Percentiles rank a stretch among this genome's conserved stretches.
Evolutionary conservation across 92 coral and sea anemone genomes (phyloP).

Genomic region (Bergia sp.): DNA sequence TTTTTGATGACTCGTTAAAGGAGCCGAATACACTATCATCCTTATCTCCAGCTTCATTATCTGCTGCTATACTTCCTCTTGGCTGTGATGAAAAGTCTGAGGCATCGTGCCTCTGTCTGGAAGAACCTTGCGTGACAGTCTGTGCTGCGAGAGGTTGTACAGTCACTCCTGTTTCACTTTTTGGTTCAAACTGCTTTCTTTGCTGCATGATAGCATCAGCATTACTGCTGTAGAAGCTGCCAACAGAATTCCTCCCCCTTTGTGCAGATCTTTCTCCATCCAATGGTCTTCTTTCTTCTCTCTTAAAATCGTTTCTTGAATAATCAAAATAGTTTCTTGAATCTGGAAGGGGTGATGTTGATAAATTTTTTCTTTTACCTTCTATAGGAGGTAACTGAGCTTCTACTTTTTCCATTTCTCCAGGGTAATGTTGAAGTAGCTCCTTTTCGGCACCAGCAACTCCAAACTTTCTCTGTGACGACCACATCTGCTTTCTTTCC

Average conservation of each 20-base stretch:
- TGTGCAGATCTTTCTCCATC: neutral
- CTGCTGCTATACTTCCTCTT: neutral
- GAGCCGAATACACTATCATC: neutral
- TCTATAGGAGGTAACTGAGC: neutral
- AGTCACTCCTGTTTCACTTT: constrained; percentile 13
- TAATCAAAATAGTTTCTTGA: neutral
- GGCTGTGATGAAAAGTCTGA: neutral
- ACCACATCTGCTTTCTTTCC: constrained; percentile 2
- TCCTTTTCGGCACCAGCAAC: neutral
- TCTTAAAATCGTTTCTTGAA: neutral
- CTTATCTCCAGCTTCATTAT: neutral
- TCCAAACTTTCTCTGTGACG: constrained; percentile 25
- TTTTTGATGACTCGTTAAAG: neutral
- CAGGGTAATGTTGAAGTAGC: neutral
- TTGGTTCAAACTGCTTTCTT: neutral
- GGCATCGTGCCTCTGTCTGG: neutral
- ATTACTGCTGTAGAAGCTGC: neutral
- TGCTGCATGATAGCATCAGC: neutral
- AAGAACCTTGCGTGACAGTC: neutral
- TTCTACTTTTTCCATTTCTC: neutral
- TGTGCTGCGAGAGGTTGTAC: constrained; percentile 6
- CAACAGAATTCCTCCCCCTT: constrained; percentile 36
- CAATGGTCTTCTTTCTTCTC: neutral
- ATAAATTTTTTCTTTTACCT: neutral
- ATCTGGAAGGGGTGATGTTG: neutral